These are phyloP conservation scores for Apocrypta bakeri DNA, from an alignment of 1,140 invertebrate genomes.

Conservation along the genomic window DNA sequence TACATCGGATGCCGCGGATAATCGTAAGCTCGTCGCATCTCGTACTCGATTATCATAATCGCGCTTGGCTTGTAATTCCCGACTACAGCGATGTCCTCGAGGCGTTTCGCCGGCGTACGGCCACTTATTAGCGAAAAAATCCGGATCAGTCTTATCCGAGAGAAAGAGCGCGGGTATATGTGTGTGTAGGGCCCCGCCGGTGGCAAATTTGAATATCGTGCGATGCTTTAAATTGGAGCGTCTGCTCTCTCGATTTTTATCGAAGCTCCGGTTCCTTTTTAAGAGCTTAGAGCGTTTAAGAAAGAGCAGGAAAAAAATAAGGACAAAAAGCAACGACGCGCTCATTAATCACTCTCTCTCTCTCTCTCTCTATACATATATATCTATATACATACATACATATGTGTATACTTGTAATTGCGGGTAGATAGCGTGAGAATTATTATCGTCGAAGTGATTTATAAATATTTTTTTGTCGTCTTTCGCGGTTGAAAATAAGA, in stretches of 20 bases:
- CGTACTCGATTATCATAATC: slow-evolving; percentile 73
- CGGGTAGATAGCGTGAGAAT: not conserved
- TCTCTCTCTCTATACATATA: too few species aligned
- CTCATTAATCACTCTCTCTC: slow-evolving; percentile 9
- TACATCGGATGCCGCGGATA: slow-evolving; percentile 38
- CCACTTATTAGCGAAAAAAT: slow-evolving; percentile 49
- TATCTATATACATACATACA: too few species aligned
- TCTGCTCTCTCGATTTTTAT: slow-evolving; percentile 10
- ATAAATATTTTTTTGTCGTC: not conserved
- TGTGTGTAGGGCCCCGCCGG: not conserved
- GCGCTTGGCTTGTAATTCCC: slow-evolving; percentile 70
- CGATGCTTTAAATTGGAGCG: slow-evolving; percentile 48
- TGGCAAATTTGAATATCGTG: slow-evolving; percentile 51
- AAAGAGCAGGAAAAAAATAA: not conserved
- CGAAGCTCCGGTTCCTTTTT: not conserved
- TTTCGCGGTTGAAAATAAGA: too few species aligned
- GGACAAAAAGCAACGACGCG: not conserved
- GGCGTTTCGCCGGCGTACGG: slow-evolving; percentile 6
- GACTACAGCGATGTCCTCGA: slow-evolving; percentile 30
- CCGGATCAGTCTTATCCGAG: slow-evolving; percentile 50
- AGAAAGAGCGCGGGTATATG: too few species aligned
- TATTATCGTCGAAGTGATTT: too few species aligned
- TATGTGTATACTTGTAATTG: not conserved
- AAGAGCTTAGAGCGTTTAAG: slow-evolving; percentile 11
- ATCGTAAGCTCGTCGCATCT: slow-evolving; percentile 49